Evolutionary conservation across 2,113 vertebrate species (phyloP).

Genomic region (Dolichotis patagonum): DNA sequence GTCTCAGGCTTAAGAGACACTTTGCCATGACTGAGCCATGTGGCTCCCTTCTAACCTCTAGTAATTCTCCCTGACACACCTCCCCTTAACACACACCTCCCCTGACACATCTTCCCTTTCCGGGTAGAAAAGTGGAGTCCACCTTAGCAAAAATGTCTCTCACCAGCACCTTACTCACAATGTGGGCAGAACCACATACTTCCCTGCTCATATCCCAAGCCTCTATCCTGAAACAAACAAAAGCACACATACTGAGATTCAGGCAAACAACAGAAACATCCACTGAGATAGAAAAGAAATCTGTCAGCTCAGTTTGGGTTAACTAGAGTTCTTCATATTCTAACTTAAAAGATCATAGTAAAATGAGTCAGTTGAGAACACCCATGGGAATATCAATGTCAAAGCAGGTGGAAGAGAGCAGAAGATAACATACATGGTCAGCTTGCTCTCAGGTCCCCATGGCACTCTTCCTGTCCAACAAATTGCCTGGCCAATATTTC

Average conservation of each 20-base stretch:
- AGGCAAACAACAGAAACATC: slow-evolving; percentile 47
- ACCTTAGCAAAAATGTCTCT: slow-evolving; percentile 40
- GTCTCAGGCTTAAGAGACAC: neutral
- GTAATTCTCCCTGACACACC: neutral
- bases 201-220: neutral
- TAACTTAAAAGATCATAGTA: slow-evolving; percentile 23
- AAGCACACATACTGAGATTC: slow-evolving; percentile 8
- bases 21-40: neutral
- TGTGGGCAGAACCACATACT: neutral
- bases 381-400: neutral
- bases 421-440: neutral
- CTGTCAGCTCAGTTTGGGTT: slow-evolving; percentile 42
- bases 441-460: neutral
- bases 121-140: neutral
- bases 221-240: neutral
- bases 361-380: neutral
- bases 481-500: neutral
- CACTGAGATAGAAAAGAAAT: slow-evolving; percentile 53
- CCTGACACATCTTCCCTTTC: too few species aligned
- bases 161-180: neutral
- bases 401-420: slow-evolving; percentile 1
- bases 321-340: slow-evolving; percentile 53
- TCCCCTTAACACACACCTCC: neutral
- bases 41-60: neutral
- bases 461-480: neutral